Base-by-base conservation (phyloP, 2,113 vertebrate species). In the Notarius lentiginosus region DNA sequence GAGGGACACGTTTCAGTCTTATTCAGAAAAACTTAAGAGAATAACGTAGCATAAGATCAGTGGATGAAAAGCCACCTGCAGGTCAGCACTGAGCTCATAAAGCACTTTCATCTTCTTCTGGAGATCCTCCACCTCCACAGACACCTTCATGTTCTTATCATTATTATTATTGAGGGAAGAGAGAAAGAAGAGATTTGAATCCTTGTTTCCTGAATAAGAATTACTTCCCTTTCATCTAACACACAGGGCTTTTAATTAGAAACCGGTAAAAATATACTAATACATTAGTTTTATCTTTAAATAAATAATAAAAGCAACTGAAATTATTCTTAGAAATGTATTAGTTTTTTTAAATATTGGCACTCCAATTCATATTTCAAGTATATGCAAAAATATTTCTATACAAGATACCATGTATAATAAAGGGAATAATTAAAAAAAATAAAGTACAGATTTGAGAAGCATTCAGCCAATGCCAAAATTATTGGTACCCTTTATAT, bases 101-200 rank as follows among this genome's bases (percentile, higher is more conserved):
- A 97, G 90, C 77, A 95, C 94, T 14, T 91, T 90, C 76, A 97
- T 95, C 92, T 95, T 97, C 94, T 94, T 96, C 85, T 97, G 94
- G 90, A 97, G 92, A 55, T 92, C 93, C 0, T 97, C 95, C 0
- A 88, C 93, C 90, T 98, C 97, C 94, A 96, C 70, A 55, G 90
- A 91, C 65, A 93, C 94, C 92, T 94, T 96, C 84, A 95, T 94
- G 91, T 97, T 97, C 98, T 99, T 92, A 81, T 88, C 56, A 91
- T 22, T 27, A 61, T 99, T 92, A 80, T 88, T 66, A 91, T 22
- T 41, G 70, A 84, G 84, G 6, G 11, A 56, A 27, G 18, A 12
- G 6, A 24, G 41, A 68, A 7, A 17, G 20, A 61, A 24, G 14
- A 53, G 11, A n/a, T 2, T 1, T 53, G 20, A n/a, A 7, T 27